Evolutionary conservation across 2,888 invertebrate species (phyloP).

Genomic region (Neuroscelio doddi): DNA sequence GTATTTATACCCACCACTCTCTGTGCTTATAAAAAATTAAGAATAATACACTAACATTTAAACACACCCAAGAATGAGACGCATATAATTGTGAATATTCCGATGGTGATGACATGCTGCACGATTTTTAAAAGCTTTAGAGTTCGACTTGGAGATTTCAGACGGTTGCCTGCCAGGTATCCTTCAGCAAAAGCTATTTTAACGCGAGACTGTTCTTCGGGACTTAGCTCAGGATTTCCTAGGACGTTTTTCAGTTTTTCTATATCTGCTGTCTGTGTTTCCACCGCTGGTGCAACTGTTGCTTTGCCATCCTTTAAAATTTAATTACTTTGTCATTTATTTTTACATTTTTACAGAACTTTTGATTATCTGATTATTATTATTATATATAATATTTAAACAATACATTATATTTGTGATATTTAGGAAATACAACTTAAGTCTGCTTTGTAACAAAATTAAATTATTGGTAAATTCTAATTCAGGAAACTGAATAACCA

Average conservation of each 20-base stretch:
- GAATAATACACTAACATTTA: conserved; percentile 56
- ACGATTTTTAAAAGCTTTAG: conserved; percentile 79
- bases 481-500: no score
- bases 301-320: conserved; percentile 52
- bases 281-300: conserved; percentile 18
- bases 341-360: no score
- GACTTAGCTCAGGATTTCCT: conserved; percentile 72
- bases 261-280: conserved; percentile 58
- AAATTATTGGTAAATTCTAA: no score
- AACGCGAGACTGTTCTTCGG: conserved; percentile 80
- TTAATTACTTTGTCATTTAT: no score
- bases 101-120: conserved; percentile 79
- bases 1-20: conserved; percentile 16
- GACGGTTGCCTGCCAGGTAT: conserved; percentile 81
- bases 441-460: no score
- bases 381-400: no score
- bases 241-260: conserved; percentile 74
- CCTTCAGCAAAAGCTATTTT: conserved; percentile 95
- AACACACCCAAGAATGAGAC: conserved; percentile 74
- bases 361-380: no score
- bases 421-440: no score
- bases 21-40: conserved; percentile 22
- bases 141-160: conserved; percentile 60
- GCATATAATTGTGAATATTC: conserved; percentile 81
- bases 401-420: no score